A percentile compares a stretch with the other conserved stretches of the same genome.
Conservation (phyloP, 2,888 invertebrate species). For the Calameuta filiformis region DNA sequence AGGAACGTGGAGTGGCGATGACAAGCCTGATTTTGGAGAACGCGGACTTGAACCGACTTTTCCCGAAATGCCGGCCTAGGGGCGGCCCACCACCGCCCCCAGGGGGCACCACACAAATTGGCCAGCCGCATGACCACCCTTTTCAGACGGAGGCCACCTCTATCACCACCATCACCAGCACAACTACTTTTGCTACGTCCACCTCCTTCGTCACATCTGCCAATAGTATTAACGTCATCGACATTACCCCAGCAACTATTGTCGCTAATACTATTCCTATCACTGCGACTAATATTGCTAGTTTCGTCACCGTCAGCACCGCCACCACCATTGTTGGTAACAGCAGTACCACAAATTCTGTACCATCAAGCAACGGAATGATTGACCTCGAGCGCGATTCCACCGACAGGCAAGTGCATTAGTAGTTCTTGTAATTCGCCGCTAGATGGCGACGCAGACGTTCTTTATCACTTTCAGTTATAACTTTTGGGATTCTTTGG, state of each 20-base stretch:
- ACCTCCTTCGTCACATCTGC: slow-evolving; percentile 25
- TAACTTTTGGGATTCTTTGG: too few relatives aligned
- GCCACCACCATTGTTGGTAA: slow-evolving; percentile 25
- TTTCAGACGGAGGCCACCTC: slow-evolving; percentile 23
- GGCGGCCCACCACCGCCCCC: slow-evolving; percentile 58
- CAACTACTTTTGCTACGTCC: slow-evolving; percentile 15
- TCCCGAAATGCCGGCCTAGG: slow-evolving; percentile 66
- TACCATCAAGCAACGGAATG: slow-evolving; percentile 52
- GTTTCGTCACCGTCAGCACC: slow-evolving; percentile 7
- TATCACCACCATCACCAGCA: slow-evolving; percentile 38
- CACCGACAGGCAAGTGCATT: slow-evolving; percentile 58
- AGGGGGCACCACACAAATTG: slow-evolving; percentile 51
- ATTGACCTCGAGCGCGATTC: slow-evolving; percentile 64
- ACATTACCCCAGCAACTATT: slow-evolving; percentile 34
- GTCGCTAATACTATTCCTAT: slow-evolving; percentile 12
- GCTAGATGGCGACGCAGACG: background rate
- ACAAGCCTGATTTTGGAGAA: slow-evolving; percentile 66
- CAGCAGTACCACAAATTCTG: slow-evolving; percentile 18
- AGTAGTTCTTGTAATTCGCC: background rate
- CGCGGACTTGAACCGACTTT: slow-evolving; percentile 64
- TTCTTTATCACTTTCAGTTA: background rate
- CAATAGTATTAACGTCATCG: slow-evolving; percentile 8
- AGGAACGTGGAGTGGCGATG: slow-evolving; percentile 62
- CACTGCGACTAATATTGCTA: background rate
- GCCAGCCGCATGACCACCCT: slow-evolving; percentile 60